Base-by-base conservation (phyloP, 2,888 invertebrate genomes). In the Coecobrya sp. region DNA sequence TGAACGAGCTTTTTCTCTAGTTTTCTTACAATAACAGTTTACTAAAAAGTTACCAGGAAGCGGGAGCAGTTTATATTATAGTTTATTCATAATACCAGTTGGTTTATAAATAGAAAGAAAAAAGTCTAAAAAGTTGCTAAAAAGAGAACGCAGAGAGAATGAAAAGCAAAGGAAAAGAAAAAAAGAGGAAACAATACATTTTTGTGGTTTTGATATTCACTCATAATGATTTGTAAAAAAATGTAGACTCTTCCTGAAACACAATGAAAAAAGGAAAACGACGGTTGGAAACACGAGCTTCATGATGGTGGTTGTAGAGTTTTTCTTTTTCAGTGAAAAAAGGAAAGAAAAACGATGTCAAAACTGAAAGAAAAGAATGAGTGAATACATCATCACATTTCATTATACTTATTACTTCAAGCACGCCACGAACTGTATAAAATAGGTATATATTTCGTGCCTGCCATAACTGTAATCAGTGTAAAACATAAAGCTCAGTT, bases 341-440 rank as follows among this genome's bases (percentile, higher is more conserved):
- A 5, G 11, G 27, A 65, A 65, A 68, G 30, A 68, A 68, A 68
- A 68, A 45, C 19, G 45, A 45, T 73, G 73, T 73, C 73, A 73
- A 45, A 42, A 73, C 42, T 19, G n/a, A 73, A 73, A 73, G 73
- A 73, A 73, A 73, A 73, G 73, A 73, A 73, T 73, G 73, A 73
- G 19, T 45, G 73, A 73, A 73, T 73, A 73, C 73, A 73, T 73
- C 73, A 73, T 73, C 73, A 45, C 45, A 36, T 19, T 73, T 36
- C 73, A 73, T 73, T 42, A 70, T 70, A 30, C 70, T 70, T 73
- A 73, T 73, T 42, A 65, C 59, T 11, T 10, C 45, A 42, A 42
- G 13, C 42, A 45, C 73, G 22, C 10, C 2, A 42, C 10, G 1
- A 7, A n/a, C 8, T n/a, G 19, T 45, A 42, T 73, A 62, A n/a